Evolutionary conservation across 2,113 vertebrate species (phyloP), one percentile per base, ranked within the genome.

Genomic region (Ramphastos sulfuratus): DNA sequence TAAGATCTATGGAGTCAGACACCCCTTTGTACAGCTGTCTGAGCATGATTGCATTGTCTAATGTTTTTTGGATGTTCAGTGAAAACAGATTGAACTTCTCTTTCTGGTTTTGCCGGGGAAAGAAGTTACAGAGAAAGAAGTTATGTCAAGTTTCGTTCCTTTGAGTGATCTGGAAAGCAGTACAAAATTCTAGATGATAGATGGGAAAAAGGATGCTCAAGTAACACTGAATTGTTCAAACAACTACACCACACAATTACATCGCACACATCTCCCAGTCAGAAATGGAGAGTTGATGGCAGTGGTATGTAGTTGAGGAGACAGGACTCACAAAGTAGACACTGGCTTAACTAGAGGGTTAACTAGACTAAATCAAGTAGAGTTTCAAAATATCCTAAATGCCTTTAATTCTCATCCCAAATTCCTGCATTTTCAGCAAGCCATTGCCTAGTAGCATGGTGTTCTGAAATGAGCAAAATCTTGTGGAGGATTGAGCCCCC

Each of bases 251-350:
- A 8, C 27, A 8, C 24, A 23, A 16, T 66, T 83, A 5, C 44
- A 24, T 79, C 59, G 25, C 42, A 17, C 4, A 46, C 0, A 0
- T 31, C 4, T 25, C 24, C 4, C 1, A 0, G 14, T 63, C 82
- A 66, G 61, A 75, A 85, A n/a, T 16, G 10, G 58, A 76, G 37
- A 76, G 33, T 30, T 66, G n/a, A 15, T 55, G 63, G 39, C 63
- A 77, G 50, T 14, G 9, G 54, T 39, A 17, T 20, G 21, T 31
- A 56, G 44, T 64, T 91, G 46, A 70, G 87, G 77, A 67, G 46
- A 28, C 0, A n/a, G 31, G 82, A 35, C 1, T 89, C 35, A 35
- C 48, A 60, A 86, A 71, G 73, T 35, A 52, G 11, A 13, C 15
- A n/a, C 42, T 37, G 66, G 9, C 30, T 69, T 69, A 76, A 48